Evolutionary conservation across 2,888 invertebrate genomes (phyloP), one percentile per base, ranked within the genome.

Genomic region (Ennomos erosarius): DNA sequence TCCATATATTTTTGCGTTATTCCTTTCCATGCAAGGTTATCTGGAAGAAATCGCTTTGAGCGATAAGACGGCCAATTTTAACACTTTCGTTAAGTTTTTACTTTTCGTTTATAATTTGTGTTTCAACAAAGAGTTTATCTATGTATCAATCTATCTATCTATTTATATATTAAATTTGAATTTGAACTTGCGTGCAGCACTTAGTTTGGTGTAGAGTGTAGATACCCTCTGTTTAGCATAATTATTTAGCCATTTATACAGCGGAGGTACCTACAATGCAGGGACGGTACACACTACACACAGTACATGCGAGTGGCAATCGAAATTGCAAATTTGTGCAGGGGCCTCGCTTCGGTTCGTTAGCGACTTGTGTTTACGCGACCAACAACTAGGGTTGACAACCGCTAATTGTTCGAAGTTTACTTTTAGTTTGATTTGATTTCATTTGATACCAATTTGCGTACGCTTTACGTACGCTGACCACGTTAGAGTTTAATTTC

Each of bases 321-420:
- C 89, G 90, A 91, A 91, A 90, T 91, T 92, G 91, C 90, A 92
- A 91, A 91, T 92, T 89, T 89, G 90, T 88, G 90, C 90, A 90
- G 88, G 88, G 87, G 84, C 87, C 82, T 85, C 80, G 82, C 86
- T 81, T 78, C 84, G 90, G 88, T 92, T 92, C 91, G 91, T 92
- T 92, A 92, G 89, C 84, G 85, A 88, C 88, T 88, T 88, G 88
- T 91, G 90, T 91, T 90, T 89, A 89, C 89, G 87, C 85, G 83
- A 83, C 84, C 84, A 76, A 76, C 84, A 82, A 79, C 83, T 82
- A 89, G 89, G 90, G 90, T 69, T 88, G 88, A 70, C 87, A 78
- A 82, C 84, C 79, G 73, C 85, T 88, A 90, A 90, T 90, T 87
- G 78, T 78, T 77, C 68, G 70, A 73, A 69, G 82, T 85, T 86